phyloP scores from a whole-genome alignment of 1,140 invertebrate species.

The Drosophila azteca region DNA sequence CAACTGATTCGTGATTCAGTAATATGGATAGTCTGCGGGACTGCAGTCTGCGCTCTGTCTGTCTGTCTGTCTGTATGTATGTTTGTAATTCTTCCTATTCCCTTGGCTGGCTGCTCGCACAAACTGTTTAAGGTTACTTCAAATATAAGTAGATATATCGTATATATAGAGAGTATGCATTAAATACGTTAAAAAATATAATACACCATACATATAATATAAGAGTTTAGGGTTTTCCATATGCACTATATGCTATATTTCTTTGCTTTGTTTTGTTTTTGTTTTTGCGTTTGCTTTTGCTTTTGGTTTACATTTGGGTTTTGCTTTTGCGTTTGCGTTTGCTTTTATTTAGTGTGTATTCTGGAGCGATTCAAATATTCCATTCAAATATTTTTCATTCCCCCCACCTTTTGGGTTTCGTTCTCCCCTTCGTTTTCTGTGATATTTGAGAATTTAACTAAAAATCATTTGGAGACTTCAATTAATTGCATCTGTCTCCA shows the following conservation, averaged over 20 bases:
- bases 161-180: conserved; percentile 73
- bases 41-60: too few species aligned
- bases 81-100: conserved; percentile 45
- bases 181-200: conserved; percentile 82
- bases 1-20: conserved; percentile 16
- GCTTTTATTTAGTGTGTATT: conserved; percentile 12
- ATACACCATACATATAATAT: conserved; percentile 82
- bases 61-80: too few species aligned
- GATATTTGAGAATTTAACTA: conserved; percentile 70
- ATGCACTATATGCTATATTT: conserved; percentile 64
- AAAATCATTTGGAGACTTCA: conserved; percentile 29
- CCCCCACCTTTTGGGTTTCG: conserved; percentile 18
- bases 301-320: conserved; percentile 27
- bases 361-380: conserved; percentile 1
- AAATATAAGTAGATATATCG: conserved; percentile 73
- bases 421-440: conserved; percentile 26
- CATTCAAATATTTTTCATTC: too few species aligned
- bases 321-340: conserved; percentile 8
- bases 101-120: conserved; percentile 47
- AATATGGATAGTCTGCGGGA: conserved; percentile 37
- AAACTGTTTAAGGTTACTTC: conserved; percentile 52
- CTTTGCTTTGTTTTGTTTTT: conserved; percentile 17
- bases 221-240: conserved; percentile 67
- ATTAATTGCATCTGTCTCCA: conserved; percentile 30
- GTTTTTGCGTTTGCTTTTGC: not conserved